Base-by-base conservation (phyloP, 1,140 invertebrate species). In the Aphelenchoides fujianensis region DNA sequence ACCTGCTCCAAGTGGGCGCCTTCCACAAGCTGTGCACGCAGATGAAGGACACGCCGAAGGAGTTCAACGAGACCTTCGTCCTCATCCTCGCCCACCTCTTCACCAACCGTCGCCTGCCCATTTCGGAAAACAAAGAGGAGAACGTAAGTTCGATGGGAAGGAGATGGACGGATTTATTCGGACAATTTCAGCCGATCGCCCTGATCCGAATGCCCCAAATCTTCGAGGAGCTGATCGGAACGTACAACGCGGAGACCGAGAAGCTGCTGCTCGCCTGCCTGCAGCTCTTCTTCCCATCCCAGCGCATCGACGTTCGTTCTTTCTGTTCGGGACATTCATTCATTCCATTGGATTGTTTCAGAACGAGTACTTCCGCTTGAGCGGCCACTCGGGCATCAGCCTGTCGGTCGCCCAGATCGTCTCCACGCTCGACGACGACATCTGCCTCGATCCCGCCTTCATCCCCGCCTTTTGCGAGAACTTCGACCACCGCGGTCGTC, bases 11-110 rank as follows among this genome's bases (percentile, higher is more conserved):
- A 37, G 71, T 72, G 35, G 83, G 83, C 9, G 71, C 69, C 32
- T 70, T 83, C 48, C 82, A 83, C 59, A 30, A 69, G 31, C 62
- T 80, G 32, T 12, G 27, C n/a, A 75, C 30, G 30, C n/a, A n/a
- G 23, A 23, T 37, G 31, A 79, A 74, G 73, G 52, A 71, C 1
- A 68, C 27, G 12, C 32, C 27, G 59, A 37, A 31, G 27, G 69
- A 32, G 31, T 32, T 81, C 30, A 78, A 79, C 53, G 66, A 71
- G 32, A 67, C 64, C 9, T 23, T 80, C 2, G 71, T 80, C 16
- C 68, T 62, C 32, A 79, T 81, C 63, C 66, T 83, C 54, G 81
- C 81, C 9, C 75, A 83, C 48, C 30, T 83, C n/a, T 82, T 81
- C 55, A 81, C 80, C 2, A 66, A 70, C 34, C 72, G 66, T 32